Percentiles rank a stretch among this genome's conserved stretches.
Conservation (phyloP, 2,113 vertebrate genomes). For the Todiramphus saurophagus region DNA sequence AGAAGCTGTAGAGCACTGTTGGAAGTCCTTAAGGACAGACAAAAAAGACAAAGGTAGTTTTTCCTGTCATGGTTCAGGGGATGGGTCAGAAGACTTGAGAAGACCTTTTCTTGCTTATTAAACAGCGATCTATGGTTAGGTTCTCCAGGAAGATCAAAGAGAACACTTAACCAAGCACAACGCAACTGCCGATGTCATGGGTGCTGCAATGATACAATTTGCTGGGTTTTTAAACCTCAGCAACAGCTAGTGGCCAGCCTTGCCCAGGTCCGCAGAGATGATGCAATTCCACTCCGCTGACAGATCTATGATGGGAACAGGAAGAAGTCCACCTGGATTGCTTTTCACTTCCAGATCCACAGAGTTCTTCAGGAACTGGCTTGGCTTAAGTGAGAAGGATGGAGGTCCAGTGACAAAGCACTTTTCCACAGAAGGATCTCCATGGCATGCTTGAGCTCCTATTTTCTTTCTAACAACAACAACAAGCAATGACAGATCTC, state of each 20-base stretch:
- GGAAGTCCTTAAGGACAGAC: background rate
- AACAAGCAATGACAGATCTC: background rate
- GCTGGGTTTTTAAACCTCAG: constrained; percentile 27
- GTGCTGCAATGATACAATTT: constrained; percentile 5
- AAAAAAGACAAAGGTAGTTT: background rate
- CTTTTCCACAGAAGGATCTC: background rate
- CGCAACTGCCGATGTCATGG: background rate
- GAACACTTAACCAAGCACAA: background rate
- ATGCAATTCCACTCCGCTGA: background rate
- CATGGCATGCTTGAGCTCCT: background rate
- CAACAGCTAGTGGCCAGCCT: background rate
- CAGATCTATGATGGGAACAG: background rate
- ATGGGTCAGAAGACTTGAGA: background rate
- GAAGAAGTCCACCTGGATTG: background rate
- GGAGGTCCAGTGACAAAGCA: background rate
- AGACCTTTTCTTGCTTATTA: background rate
- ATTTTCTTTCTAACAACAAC: background rate
- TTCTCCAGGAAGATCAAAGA: constrained; percentile 26
- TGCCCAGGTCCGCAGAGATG: background rate
- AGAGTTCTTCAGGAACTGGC: background rate
- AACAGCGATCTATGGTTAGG: background rate
- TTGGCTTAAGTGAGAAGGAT: background rate
- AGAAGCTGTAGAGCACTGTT: background rate
- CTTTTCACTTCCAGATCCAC: background rate
- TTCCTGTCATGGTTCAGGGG: constrained; percentile 14